Evolutionary conservation across 2,797 vertebrate species (phyloP), one percentile per base, ranked within the genome.

Genomic region (Gila robusta): DNA sequence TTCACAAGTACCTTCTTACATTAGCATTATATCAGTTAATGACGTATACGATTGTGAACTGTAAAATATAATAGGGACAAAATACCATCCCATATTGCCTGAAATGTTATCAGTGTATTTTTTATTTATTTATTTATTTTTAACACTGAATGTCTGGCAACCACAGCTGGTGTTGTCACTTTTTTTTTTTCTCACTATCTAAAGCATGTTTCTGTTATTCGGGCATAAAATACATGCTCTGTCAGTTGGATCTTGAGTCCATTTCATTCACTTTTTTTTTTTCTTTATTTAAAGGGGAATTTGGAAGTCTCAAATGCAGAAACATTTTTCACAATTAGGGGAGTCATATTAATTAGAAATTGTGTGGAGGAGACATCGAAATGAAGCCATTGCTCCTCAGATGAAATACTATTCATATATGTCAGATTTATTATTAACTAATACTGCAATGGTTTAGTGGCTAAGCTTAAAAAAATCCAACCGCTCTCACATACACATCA

Each of bases 281-380:
- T 12, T 64, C 44, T 85, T 82, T 87, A 59, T 83, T 90, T 70
- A 84, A 86, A 54, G 69, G 79, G 69, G 62, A 62, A 41, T 78
- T 81, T 80, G 88, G 82, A 88, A 82, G 74, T 84, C 79, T 87
- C 52, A 80, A 71, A 90, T 81, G 54, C 80, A 85, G 80, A 88
- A 87, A 88, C 89, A 90, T 90, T 86, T 90, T 89, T 90, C 88
- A 90, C 84, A 90, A 89, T 90, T 89, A 90, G 81, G 70, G 66
- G 21, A 84, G 86, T 86, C 84, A 84, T 85, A 81, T 66, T 89
- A 76, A 88, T 90, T 89, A 88, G 76, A 70, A 82, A 77, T n/a
- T 49, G 82, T 74, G 79, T 59, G 74, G 84, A 87, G 79, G 82
- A 64, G 62, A 64, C 87, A 87, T 81, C 64, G 52, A 83, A 89